Percentiles rank a stretch among this genome's conserved stretches.
Evolutionary conservation across 30 jellyfish, hydroid and myxozoan species (phyloP).

Genomic region (Clytia hemisphaerica): DNA sequence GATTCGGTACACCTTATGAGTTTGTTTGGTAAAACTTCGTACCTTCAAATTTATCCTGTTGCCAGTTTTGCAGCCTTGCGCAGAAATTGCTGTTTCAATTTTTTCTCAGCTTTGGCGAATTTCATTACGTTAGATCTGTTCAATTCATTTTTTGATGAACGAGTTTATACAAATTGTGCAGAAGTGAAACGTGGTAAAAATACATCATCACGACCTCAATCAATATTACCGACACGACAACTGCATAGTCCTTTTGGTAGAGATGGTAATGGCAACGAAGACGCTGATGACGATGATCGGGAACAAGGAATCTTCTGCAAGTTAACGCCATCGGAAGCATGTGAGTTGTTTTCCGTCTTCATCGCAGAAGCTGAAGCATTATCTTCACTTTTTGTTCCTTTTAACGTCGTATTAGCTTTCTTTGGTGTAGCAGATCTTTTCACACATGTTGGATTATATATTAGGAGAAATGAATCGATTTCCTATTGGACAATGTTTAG

Average conservation of each 20-base stretch:
- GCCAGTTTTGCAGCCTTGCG: neutral
- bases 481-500: slow-evolving; percentile 61
- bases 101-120: neutral
- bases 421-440: slow-evolving; percentile 57
- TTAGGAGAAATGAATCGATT: slow-evolving; percentile 13
- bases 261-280: neutral
- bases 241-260: neutral
- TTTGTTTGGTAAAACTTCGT: slow-evolving; percentile 53
- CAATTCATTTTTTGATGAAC: neutral
- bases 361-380: slow-evolving; percentile 45
- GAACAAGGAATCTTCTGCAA: neutral
- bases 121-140: slow-evolving; percentile 10
- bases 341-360: slow-evolving; percentile 44
- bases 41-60: slow-evolving; percentile 19
- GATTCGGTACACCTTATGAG: slow-evolving; percentile 57
- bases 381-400: slow-evolving; percentile 48
- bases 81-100: neutral
- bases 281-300: neutral
- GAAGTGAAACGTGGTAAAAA: neutral
- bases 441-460: slow-evolving; percentile 48
- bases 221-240: slow-evolving; percentile 4
- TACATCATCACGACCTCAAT: no score
- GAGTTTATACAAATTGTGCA: slow-evolving; percentile 15
- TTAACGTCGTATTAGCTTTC: slow-evolving; percentile 51
- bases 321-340: slow-evolving; percentile 52